A percentile compares a stretch with the other conserved stretches of the same genome.
Conservation (phyloP, 2,113 vertebrate genomes). For the Phaethon lepturus region DNA sequence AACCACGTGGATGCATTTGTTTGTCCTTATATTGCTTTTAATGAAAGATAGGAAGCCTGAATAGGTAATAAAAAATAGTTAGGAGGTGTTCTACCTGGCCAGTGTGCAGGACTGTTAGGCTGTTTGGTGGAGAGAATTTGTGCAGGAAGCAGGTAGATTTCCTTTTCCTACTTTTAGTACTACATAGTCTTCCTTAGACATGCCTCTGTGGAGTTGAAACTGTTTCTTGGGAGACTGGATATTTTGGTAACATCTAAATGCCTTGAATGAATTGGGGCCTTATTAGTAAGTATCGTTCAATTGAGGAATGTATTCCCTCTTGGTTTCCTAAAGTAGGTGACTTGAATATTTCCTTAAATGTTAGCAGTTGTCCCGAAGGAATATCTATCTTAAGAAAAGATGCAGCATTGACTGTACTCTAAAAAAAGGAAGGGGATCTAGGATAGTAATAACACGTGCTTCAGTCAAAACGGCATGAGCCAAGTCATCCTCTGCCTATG, state of each 20-base stretch:
- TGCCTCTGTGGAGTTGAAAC: not conserved
- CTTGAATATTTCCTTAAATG: not conserved
- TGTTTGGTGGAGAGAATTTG: not conserved
- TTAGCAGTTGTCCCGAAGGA: not conserved
- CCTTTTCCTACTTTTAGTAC: not conserved
- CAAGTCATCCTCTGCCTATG: not conserved
- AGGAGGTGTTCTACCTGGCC: not conserved
- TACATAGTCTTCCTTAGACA: not conserved
- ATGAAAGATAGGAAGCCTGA: not conserved
- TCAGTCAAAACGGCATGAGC: not conserved
- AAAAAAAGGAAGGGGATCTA: not conserved
- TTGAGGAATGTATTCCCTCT: constrained; percentile 11
- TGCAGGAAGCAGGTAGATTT: not conserved
- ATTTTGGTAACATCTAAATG: not conserved
- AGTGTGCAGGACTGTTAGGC: fast-evolving
- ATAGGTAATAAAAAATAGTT: not conserved
- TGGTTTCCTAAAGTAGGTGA: not conserved
- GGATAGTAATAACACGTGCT: fast-evolving
- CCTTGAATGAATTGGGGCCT: not conserved
- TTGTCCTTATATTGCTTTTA: not conserved
- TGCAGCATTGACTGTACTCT: not conserved
- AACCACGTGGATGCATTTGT: not conserved
- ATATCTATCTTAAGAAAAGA: not conserved
- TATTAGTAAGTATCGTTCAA: constrained; percentile 4
- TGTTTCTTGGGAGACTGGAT: not conserved